A percentile compares a stretch with the other conserved stretches of the same genome.
These are phyloP conservation scores for Sphaerophoria rueppellii DNA, from an alignment of 2,888 invertebrate species.

Conservation along the genomic window DNA sequence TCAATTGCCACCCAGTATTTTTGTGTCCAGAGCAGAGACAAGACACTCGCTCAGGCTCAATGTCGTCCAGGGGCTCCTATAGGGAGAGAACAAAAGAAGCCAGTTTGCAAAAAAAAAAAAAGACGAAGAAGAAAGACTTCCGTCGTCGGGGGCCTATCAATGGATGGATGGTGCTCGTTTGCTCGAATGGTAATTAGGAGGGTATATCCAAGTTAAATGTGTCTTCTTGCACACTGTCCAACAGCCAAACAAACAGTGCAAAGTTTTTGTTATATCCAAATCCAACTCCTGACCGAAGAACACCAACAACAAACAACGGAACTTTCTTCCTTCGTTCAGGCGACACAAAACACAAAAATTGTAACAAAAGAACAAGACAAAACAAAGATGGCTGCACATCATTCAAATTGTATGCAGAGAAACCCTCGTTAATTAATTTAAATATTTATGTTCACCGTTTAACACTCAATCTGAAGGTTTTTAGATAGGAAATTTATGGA, in stretches of 20 bases:
- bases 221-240: conserved; percentile 52
- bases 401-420: conserved; percentile 51
- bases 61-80: not conserved
- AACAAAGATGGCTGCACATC: conserved; percentile 52
- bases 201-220: conserved; percentile 52
- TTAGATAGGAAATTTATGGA: conserved; percentile 71
- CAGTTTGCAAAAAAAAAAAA: not conserved
- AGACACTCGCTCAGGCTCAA: not conserved
- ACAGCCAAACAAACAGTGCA: conserved; percentile 3
- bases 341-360: not conserved
- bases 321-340: conserved; percentile 50
- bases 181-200: conserved; percentile 71
- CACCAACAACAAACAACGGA: conserved; percentile 10
- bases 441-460: conserved; percentile 73
- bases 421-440: conserved; percentile 72
- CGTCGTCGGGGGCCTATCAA: conserved; percentile 21
- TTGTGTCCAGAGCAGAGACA: conserved; percentile 42
- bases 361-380: not conserved
- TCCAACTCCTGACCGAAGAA: conserved; percentile 25
- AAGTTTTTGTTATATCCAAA: conserved; percentile 2
- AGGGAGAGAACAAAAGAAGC: conserved; percentile 19
- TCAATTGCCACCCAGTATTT: conserved; percentile 80
- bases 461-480: conserved; percentile 67
- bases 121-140: conserved; percentile 41
- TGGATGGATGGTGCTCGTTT: conserved; percentile 23